A percentile compares a stretch with the other conserved stretches of the same genome.
Evolutionary conservation across 2,888 invertebrate genomes (phyloP).

Genomic region (Stenodera caucasica): DNA sequence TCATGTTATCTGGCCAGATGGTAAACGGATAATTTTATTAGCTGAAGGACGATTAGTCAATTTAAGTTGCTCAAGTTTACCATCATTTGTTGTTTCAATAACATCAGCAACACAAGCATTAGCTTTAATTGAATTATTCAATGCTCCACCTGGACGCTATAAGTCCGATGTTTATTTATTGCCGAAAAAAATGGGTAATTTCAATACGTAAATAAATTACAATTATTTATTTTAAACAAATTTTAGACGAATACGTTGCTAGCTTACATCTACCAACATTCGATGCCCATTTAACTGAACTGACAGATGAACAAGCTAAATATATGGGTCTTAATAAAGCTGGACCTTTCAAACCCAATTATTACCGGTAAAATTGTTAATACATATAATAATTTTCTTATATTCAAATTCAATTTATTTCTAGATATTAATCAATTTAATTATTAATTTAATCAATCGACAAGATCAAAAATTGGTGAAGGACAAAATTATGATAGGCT

Average conservation of each 20-base stretch:
- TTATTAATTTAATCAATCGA: neutral
- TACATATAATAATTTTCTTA: neutral
- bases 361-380: conserved; percentile 76
- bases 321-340: conserved; percentile 97
- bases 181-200: conserved; percentile 96
- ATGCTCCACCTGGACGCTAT: conserved; percentile 92
- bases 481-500: conserved; percentile 23
- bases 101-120: conserved; percentile 97
- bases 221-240: neutral
- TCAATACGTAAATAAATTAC: neutral
- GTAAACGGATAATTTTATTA: conserved; percentile 88
- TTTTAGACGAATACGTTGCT: conserved; percentile 93
- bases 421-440: neutral
- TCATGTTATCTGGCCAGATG: conserved; percentile 98
- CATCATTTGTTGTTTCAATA: conserved; percentile 97
- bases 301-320: conserved; percentile 95
- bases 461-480: conserved; percentile 16
- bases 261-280: conserved; percentile 95
- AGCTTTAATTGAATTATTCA: conserved; percentile 95
- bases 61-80: conserved; percentile 94
- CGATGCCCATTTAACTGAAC: conserved; percentile 95
- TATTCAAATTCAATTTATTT: neutral
- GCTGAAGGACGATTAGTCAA: conserved; percentile 96
- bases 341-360: conserved; percentile 98
- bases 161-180: conserved; percentile 96